Evolutionary conservation across 1,140 invertebrate genomes (phyloP).

Genomic region (Akabosia matsudoensis): DNA sequence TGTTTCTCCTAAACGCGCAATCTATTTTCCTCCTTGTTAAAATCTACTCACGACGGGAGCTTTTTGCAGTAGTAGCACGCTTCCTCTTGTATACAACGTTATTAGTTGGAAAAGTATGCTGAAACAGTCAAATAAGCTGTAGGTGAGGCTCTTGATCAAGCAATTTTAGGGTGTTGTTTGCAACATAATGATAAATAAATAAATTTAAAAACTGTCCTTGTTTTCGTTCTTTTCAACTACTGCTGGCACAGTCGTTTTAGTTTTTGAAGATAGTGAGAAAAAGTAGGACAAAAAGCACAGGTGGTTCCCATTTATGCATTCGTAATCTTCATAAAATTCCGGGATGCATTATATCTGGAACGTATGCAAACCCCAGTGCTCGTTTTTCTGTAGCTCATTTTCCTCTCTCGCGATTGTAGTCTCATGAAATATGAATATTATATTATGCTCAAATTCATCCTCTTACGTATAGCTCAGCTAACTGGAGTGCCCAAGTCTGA

Average conservation of each 20-base stretch:
- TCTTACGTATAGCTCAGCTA: too few relatives aligned
- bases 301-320: not conserved
- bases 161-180: not conserved
- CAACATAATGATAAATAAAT: not conserved
- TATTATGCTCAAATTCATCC: too few relatives aligned
- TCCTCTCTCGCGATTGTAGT: not conserved
- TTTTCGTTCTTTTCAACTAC: not conserved
- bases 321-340: not conserved
- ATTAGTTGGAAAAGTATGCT: too few relatives aligned
- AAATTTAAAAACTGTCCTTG: not conserved
- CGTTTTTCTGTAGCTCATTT: too few relatives aligned
- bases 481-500: too few relatives aligned
- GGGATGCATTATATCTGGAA: not conserved
- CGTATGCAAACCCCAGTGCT: not conserved
- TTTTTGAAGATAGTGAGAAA: not conserved
- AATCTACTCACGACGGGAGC: not conserved
- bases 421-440: not conserved
- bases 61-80: not conserved
- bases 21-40: not conserved
- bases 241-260: not conserved
- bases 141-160: too few relatives aligned
- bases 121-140: too few relatives aligned
- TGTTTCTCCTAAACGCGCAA: not conserved
- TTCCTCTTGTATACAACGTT: not conserved
- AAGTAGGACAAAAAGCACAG: not conserved